A percentile compares a stretch with the other conserved stretches of the same genome.
Conservation (phyloP, 1,140 invertebrate species). For the Muscidifurax raptorellus region DNA sequence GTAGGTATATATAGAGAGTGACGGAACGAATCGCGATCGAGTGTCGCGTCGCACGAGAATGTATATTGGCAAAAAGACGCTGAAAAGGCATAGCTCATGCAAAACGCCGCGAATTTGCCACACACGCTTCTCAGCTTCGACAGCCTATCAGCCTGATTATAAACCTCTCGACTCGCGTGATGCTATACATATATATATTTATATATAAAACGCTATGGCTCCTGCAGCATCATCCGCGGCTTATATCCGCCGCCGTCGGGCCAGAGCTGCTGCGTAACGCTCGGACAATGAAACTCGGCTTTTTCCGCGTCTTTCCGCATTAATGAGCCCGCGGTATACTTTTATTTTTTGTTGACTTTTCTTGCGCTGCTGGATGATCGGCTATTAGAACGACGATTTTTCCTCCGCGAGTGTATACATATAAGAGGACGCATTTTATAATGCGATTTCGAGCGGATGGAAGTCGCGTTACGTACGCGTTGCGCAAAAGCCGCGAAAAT, state of each 20-base stretch:
- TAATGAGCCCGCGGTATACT: neutral
- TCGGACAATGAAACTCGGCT: conserved; percentile 5
- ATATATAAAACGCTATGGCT: neutral
- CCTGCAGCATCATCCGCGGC: conserved; percentile 46
- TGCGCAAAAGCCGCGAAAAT: neutral
- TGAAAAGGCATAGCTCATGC: no score
- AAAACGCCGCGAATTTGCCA: neutral
- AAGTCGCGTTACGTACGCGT: neutral
- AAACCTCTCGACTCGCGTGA: neutral
- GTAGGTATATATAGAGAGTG: neutral
- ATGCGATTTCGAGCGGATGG: neutral
- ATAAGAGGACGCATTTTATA: neutral
- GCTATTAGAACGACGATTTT: neutral
- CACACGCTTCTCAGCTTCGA: neutral
- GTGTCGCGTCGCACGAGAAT: neutral
- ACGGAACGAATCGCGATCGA: neutral
- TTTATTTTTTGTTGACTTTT: neutral
- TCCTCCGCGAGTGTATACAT: neutral
- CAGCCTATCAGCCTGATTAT: neutral
- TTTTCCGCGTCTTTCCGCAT: neutral
- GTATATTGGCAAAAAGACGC: neutral
- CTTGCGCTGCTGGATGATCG: neutral
- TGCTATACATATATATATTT: no score
- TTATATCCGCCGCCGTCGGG: neutral
- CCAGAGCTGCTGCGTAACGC: neutral